Evolutionary conservation across 2,888 invertebrate genomes (phyloP), one percentile per base, ranked within the genome.

Genomic region (Trimorus sp.): DNA sequence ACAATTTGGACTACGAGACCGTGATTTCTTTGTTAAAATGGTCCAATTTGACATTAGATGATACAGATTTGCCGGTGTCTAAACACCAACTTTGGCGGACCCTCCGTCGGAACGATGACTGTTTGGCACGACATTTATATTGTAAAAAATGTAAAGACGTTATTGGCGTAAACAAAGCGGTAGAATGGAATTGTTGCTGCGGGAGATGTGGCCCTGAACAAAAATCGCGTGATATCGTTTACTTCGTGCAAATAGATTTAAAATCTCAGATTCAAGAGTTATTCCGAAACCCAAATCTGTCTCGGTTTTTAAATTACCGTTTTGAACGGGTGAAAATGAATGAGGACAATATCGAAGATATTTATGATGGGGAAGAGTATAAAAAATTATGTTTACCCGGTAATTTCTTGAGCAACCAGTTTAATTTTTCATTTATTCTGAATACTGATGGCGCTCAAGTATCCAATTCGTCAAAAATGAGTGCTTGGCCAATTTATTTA

Each of bases 181-280:
- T 59, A 38, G 59, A n/a, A 12, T 8, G 15, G 9, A 36, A 59
- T 14, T 59, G 59, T 14, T 2, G 0, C 11, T 59, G 59, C 14
- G 59, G 40, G 3, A 40, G 0, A 40, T 59, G 59, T 59, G 59
- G 59, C 0, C 59, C 26, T 26, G 26, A 26, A 26, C 59, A 38
- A 36, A 40, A 0, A 59, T 15, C 14, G 4, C 14, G 4, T 5
- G 15, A 59, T 40, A 3, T 38, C 5, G 9, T 9, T 40, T 59
- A 59, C 40, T 59, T 38, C 7, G n/a, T 59, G 38, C 59, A 59
- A 40, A 3, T 59, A 2, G 15, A 14, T 40, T 9, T 59, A 0
- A 59, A 38, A 40, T 59, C 59, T 0, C 59, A 59, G 14, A 3
- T 54, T 7, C 16, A 54, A 36, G 54, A 26, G 8, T 59, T 59